Conservation (phyloP, 2,888 invertebrate genomes). For the Diarsia brunnea region DNA sequence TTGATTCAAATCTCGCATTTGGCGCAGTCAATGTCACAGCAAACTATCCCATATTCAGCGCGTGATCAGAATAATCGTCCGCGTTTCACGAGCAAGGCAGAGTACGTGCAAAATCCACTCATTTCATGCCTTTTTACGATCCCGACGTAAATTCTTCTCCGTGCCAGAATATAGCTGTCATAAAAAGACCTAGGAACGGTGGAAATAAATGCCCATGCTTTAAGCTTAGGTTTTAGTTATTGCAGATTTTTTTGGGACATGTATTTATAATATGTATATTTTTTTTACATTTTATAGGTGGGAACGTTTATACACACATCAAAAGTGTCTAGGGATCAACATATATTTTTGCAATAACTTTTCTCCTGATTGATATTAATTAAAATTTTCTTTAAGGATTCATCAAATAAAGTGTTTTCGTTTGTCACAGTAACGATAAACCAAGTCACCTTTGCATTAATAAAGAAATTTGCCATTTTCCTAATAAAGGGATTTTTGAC, state of each 20-base stretch:
- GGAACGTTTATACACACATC: no score
- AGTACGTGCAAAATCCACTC: constrained; percentile 66
- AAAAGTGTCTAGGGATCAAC: no score
- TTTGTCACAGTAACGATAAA: no score
- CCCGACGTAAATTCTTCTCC: constrained; percentile 55
- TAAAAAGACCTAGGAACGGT: constrained; percentile 57
- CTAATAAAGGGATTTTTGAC: no score
- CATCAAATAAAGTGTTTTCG: no score
- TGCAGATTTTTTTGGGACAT: constrained; percentile 8
- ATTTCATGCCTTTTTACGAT: constrained; percentile 67
- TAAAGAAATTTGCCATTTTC: no score
- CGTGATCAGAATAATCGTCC: constrained; percentile 63
- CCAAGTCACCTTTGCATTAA: no score
- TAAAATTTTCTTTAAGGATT: no score
- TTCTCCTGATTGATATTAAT: no score
- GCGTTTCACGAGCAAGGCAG: constrained; percentile 51
- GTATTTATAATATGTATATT: no score
- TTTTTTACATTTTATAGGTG: constrained; percentile 2
- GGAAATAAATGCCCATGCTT: constrained; percentile 40
- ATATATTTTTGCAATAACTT: no score
- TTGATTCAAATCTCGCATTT: constrained; percentile 61
- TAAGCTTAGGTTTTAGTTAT: constrained; percentile 27
- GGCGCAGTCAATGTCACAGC: constrained; percentile 63
- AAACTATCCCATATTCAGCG: constrained; percentile 65
- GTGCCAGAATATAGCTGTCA: constrained; percentile 59